phyloP scores from a whole-genome alignment of 2,797 vertebrate genomes.

The Helarctos malayanus region DNA sequence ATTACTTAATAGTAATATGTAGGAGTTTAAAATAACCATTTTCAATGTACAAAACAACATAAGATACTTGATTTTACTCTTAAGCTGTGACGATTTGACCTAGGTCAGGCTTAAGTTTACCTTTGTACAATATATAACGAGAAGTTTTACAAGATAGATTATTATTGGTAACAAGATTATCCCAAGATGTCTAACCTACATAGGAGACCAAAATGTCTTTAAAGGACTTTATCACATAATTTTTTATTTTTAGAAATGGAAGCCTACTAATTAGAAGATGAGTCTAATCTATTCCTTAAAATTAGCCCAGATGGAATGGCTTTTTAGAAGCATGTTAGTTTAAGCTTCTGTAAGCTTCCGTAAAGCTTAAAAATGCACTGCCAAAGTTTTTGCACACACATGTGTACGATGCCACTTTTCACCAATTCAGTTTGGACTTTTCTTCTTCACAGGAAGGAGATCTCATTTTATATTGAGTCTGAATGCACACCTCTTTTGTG shows the following conservation, averaged over 20 bases:
- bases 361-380: slow-evolving; percentile 1
- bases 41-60: not conserved
- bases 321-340: slow-evolving; percentile 47
- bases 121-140: not conserved
- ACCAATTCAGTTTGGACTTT: not conserved
- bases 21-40: slow-evolving; percentile 2
- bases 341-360: not conserved
- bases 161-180: slow-evolving; percentile 56
- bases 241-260: slow-evolving; percentile 70
- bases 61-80: not conserved
- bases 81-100: not conserved
- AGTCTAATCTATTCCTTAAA: slow-evolving; percentile 45
- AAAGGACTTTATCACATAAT: slow-evolving; percentile 50
- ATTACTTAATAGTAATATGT: slow-evolving; percentile 78
- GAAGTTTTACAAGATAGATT: slow-evolving; percentile 31
- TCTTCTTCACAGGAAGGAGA: not conserved
- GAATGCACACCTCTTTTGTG: not conserved
- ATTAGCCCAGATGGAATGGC: slow-evolving; percentile 25
- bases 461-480: not conserved
- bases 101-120: not conserved
- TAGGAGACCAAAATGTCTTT: slow-evolving; percentile 64
- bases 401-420: not conserved
- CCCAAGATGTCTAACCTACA: slow-evolving; percentile 58
- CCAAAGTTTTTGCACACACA: not conserved
- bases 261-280: slow-evolving; percentile 39